Conservation (phyloP, 2,113 vertebrate genomes). For the Halcyon malimbica region DNA sequence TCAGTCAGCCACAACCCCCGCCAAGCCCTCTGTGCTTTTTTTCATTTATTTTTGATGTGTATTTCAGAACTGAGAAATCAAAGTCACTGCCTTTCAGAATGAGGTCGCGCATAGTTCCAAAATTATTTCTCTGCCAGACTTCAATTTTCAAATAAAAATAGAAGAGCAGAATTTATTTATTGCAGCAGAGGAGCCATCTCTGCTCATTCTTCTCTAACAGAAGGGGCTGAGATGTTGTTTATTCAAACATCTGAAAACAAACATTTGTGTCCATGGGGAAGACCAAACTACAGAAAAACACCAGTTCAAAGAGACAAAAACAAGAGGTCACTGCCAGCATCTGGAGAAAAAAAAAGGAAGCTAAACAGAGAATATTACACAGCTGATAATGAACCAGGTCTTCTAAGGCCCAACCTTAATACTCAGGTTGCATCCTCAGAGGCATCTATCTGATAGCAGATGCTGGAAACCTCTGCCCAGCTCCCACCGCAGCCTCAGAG, state of each 20-base stretch:
- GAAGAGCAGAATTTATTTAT: background rate
- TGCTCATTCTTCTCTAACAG: background rate
- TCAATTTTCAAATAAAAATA: conserved; percentile 27
- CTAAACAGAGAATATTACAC: background rate
- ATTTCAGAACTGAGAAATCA: conserved; percentile 18
- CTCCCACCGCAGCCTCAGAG: background rate
- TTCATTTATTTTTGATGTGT: background rate
- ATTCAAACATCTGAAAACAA: background rate
- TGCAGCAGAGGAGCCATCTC: background rate
- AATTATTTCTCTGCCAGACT: background rate
- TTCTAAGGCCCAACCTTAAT: background rate
- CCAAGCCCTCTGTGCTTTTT: background rate
- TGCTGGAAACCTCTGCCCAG: background rate
- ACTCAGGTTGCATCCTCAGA: background rate
- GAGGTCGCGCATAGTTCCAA: background rate
- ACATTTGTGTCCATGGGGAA: background rate
- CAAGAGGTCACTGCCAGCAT: background rate
- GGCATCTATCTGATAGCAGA: background rate
- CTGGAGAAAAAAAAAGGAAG: background rate
- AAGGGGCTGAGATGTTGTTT: background rate
- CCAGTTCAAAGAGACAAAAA: background rate
- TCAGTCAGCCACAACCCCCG: background rate
- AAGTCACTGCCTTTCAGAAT: conserved; percentile 30
- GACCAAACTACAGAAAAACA: background rate
- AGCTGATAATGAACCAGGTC: background rate